phyloP scores from a whole-genome alignment of 2,888 invertebrate species.

The Choreutis nemorana region DNA sequence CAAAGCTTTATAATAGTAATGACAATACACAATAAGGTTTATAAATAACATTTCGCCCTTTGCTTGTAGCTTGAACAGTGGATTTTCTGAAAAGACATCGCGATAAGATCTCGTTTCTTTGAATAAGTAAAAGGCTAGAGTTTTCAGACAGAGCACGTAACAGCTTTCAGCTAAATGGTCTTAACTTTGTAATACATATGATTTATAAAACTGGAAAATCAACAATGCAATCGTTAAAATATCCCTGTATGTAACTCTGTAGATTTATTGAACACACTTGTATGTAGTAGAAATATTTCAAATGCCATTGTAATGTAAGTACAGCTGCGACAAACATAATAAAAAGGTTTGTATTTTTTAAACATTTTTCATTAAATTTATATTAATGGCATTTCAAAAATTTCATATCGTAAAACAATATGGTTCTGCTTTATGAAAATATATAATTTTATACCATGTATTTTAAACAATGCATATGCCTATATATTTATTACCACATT shows the following conservation, averaged over 20 bases:
- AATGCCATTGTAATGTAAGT: slow-evolving; percentile 21
- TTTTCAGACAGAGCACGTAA: too few relatives aligned
- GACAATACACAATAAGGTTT: too few relatives aligned
- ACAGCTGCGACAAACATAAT: not conserved
- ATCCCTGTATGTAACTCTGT: slow-evolving; percentile 65
- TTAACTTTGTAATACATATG: too few relatives aligned
- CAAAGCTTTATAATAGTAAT: slow-evolving; percentile 64
- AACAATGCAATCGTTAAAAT: slow-evolving; percentile 51
- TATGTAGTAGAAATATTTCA: slow-evolving; percentile 32
- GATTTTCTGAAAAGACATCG: too few relatives aligned
- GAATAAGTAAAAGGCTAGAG: too few relatives aligned
- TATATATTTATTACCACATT: slow-evolving; percentile 6
- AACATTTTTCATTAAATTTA: slow-evolving; percentile 1
- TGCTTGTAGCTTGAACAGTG: too few relatives aligned
- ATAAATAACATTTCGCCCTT: too few relatives aligned
- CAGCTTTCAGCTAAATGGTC: too few relatives aligned
- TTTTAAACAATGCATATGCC: slow-evolving; percentile 27
- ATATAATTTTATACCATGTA: slow-evolving; percentile 40
- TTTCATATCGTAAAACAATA: slow-evolving; percentile 29
- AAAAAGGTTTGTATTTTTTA: not conserved
- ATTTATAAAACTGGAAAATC: too few relatives aligned
- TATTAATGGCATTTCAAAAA: slow-evolving; percentile 26
- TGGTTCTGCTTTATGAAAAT: slow-evolving; percentile 54
- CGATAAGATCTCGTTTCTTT: too few relatives aligned
- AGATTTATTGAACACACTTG: slow-evolving; percentile 56